Percentiles rank a stretch among this genome's conserved stretches.
Evolutionary conservation across 1,140 invertebrate genomes (phyloP).

Genomic region (Ctenoplectra terminalis): DNA sequence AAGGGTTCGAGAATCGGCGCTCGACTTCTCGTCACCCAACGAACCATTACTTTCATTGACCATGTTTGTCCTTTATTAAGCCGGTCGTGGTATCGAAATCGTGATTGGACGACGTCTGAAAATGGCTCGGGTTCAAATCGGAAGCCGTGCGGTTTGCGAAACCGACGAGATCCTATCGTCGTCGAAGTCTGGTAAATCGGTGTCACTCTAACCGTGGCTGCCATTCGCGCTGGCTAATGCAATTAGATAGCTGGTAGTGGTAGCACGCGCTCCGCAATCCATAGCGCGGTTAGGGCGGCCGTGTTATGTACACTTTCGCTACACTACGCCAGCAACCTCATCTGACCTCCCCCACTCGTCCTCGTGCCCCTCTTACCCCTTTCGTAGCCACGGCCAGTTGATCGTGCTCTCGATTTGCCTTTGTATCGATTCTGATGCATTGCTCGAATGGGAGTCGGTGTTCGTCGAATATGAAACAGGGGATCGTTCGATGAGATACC

Average conservation of each 20-base stretch:
- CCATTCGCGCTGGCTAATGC: constrained; percentile 72
- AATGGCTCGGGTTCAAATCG: constrained; percentile 17
- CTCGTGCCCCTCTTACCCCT: constrained; percentile 42
- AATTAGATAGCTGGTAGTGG: constrained; percentile 73
- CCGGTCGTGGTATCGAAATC: constrained; percentile 33
- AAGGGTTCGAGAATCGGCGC: background rate
- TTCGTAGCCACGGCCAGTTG: background rate
- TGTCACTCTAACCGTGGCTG: constrained; percentile 68
- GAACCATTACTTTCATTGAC: background rate
- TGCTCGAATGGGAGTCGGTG: too few relatives aligned
- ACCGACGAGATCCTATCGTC: constrained; percentile 59
- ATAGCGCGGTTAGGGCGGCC: constrained; percentile 68
- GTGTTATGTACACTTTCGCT: constrained; percentile 75
- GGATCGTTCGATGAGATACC: background rate
- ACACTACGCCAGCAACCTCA: constrained; percentile 68
- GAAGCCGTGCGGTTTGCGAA: constrained; percentile 52
- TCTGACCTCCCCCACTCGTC: constrained; percentile 67
- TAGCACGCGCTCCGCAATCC: constrained; percentile 72
- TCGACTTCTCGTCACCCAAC: too few relatives aligned
- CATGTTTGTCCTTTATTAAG: background rate
- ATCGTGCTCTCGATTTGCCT: constrained; percentile 42
- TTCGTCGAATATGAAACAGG: background rate
- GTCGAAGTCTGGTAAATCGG: constrained; percentile 68
- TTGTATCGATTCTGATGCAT: constrained; percentile 29
- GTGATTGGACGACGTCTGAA: constrained; percentile 32